Evolutionary conservation across 2,888 invertebrate genomes (phyloP).

Genomic region (Dendrolimus houi): DNA sequence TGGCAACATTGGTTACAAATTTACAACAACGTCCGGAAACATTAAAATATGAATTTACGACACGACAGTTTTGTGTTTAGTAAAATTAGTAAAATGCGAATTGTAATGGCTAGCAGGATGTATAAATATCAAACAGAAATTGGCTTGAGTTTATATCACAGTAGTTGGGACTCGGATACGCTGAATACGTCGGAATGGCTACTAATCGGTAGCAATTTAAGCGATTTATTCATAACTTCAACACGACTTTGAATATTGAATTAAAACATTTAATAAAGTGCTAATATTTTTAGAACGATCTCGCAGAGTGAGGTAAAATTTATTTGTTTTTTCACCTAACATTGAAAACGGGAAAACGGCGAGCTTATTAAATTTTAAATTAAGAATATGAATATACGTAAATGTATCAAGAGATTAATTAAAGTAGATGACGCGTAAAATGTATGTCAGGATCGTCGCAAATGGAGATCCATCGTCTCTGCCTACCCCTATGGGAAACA

Average conservation of each 20-base stretch:
- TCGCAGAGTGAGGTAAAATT: not conserved
- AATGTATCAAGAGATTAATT: too few relatives aligned
- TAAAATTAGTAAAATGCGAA: constrained; percentile 62
- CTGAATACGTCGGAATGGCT: constrained; percentile 36
- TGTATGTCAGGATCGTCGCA: too few relatives aligned
- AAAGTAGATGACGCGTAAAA: too few relatives aligned
- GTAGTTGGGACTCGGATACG: constrained; percentile 34
- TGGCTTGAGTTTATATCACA: constrained; percentile 45
- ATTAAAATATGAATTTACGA: constrained; percentile 68
- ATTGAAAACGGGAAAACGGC: too few relatives aligned
- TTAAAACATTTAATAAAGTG: constrained; percentile 17
- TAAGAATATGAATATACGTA: too few relatives aligned
- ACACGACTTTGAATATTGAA: constrained; percentile 11
- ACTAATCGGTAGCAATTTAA: constrained; percentile 19
- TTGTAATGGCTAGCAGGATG: constrained; percentile 54
- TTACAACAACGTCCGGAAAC: constrained; percentile 60
- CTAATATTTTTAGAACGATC: constrained; percentile 16
- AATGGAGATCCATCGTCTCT: too few relatives aligned
- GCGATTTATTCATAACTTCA: constrained; percentile 17
- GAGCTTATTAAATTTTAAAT: too few relatives aligned
- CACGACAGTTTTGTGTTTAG: constrained; percentile 59
- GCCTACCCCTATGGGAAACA: too few relatives aligned
- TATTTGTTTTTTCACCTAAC: not conserved
- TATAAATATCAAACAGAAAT: constrained; percentile 60
- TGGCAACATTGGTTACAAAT: constrained; percentile 59